Evolutionary conservation across 2,797 vertebrate genomes (phyloP).

Genomic region (Ceryle rudis): DNA sequence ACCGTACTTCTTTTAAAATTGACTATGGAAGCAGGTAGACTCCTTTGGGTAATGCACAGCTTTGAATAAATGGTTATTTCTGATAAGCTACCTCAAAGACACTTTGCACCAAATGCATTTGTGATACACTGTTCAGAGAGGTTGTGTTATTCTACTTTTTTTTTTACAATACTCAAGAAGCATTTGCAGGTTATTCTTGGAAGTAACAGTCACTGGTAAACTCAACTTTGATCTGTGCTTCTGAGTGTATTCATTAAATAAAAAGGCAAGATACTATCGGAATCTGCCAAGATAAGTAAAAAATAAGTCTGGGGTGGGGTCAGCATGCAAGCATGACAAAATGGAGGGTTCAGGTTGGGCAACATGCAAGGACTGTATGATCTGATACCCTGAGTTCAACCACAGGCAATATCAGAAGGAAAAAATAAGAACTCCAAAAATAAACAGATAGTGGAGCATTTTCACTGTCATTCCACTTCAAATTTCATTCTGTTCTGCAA

Average conservation of each 20-base stretch:
- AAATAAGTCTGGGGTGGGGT: neutral
- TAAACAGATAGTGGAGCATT: neutral
- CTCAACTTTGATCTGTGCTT: neutral
- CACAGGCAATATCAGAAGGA: neutral
- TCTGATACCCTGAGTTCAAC: neutral
- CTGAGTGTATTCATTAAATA: neutral
- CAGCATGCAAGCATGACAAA: neutral
- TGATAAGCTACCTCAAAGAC: neutral
- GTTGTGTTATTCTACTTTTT: neutral
- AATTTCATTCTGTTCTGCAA: neutral
- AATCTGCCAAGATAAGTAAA: neutral
- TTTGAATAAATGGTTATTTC: neutral
- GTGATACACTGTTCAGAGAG: neutral
- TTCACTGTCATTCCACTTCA: neutral
- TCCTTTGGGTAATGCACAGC: neutral
- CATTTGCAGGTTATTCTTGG: neutral
- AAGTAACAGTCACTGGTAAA: neutral
- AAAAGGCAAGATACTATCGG: neutral
- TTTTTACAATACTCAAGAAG: neutral
- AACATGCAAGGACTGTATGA: neutral
- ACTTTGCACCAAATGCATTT: neutral
- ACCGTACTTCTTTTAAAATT: neutral
- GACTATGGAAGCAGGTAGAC: neutral
- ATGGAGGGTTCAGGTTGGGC: neutral
- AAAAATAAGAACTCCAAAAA: neutral